Conservation (phyloP, 2,113 vertebrate genomes). For the Phyllopteryx taeniolatus region DNA sequence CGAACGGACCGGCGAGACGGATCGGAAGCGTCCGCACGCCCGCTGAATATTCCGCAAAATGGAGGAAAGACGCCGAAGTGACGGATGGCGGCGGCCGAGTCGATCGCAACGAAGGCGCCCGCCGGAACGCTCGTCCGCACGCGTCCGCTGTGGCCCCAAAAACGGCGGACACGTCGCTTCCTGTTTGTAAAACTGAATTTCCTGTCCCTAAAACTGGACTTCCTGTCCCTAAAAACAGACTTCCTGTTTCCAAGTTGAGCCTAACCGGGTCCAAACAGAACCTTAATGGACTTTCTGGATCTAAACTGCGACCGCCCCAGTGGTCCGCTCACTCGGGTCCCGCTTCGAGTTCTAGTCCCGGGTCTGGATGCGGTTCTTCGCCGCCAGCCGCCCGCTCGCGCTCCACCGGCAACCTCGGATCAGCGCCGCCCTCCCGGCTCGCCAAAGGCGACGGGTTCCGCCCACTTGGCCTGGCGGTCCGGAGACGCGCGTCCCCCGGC, state of each 20-base stretch:
- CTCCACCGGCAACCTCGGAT: slow-evolving; percentile 79
- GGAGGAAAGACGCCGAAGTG: slow-evolving; percentile 71
- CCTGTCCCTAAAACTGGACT: neutral
- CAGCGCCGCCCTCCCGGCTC: slow-evolving; percentile 20
- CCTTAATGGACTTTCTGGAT: slow-evolving; percentile 10
- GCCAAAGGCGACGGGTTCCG: slow-evolving; percentile 80
- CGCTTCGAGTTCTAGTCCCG: slow-evolving; percentile 32
- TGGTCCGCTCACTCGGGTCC: slow-evolving; percentile 23
- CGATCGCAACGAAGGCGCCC: neutral
- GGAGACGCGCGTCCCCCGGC: slow-evolving; percentile 74
- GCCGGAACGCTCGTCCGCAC: slow-evolving; percentile 5
- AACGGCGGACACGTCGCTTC: slow-evolving; percentile 24
- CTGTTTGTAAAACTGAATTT: slow-evolving; percentile 35
- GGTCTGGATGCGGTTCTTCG: slow-evolving; percentile 67
- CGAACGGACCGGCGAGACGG: slow-evolving; percentile 49
- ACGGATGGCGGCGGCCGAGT: slow-evolving; percentile 50
- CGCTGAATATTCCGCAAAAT: slow-evolving; percentile 75
- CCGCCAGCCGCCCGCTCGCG: slow-evolving; percentile 75
- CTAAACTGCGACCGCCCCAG: slow-evolving; percentile 31
- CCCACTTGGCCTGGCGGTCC: slow-evolving; percentile 90
- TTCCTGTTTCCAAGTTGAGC: slow-evolving; percentile 13
- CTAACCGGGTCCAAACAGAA: slow-evolving; percentile 8
- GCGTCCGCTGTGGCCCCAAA: slow-evolving; percentile 10
- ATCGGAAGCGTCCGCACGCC: slow-evolving; percentile 73
- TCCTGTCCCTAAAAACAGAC: slow-evolving; percentile 36